Percentiles rank a stretch among this genome's conserved stretches.
phyloP scores from a whole-genome alignment of 2,888 invertebrate genomes.

The Marronus borbonicus region DNA sequence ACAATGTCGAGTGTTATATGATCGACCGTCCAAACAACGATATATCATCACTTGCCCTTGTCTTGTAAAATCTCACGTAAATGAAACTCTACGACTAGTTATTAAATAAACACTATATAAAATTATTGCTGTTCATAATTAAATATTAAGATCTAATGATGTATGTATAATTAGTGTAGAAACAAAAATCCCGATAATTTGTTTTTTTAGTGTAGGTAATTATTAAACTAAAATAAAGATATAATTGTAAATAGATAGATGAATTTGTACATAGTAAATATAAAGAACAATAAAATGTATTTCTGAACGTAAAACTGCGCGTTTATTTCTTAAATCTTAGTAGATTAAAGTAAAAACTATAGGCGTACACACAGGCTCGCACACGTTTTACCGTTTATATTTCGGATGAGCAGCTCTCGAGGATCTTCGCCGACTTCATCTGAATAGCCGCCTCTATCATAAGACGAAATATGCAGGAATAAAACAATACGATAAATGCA shows the following conservation, averaged over 20 bases:
- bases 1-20: slow-evolving; percentile 39
- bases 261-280: slow-evolving; percentile 37
- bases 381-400: too few relatives aligned
- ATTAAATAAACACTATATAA: not conserved
- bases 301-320: slow-evolving; percentile 7
- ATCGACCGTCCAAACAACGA: slow-evolving; percentile 36
- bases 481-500: too few relatives aligned
- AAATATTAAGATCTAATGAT: slow-evolving; percentile 27
- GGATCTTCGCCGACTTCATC: too few relatives aligned
- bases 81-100: slow-evolving; percentile 39
- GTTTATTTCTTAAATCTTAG: not conserved
- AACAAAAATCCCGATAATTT: slow-evolving; percentile 9
- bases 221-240: slow-evolving; percentile 7
- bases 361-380: too few relatives aligned
- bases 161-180: slow-evolving; percentile 5
- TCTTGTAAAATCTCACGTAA: slow-evolving; percentile 34
- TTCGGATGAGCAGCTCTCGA: too few relatives aligned
- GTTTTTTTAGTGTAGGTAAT: slow-evolving; percentile 2
- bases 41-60: slow-evolving; percentile 41
- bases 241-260: slow-evolving; percentile 32
- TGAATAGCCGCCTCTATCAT: too few relatives aligned
- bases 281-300: slow-evolving; percentile 33
- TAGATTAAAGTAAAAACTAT: not conserved
- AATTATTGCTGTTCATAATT: slow-evolving; percentile 28
- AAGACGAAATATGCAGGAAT: too few relatives aligned